These are phyloP conservation scores for Argyresthia albistria DNA, from an alignment of 2,888 invertebrate species.

Conservation along the genomic window DNA sequence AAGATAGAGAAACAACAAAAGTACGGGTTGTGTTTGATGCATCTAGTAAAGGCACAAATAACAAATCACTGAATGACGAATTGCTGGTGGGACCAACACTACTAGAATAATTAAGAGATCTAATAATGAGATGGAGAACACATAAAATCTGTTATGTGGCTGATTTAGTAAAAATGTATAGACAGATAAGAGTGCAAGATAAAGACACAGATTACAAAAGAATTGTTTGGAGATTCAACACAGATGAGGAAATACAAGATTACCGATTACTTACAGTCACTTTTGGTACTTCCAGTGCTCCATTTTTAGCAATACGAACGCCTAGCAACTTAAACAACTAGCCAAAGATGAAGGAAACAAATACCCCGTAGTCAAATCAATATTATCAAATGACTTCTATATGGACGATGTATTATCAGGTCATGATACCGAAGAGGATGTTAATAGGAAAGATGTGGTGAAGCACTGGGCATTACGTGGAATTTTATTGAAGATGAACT, in stretches of 20 bases:
- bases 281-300: slow-evolving; percentile 11
- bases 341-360: neutral
- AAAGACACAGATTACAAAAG: slow-evolving; percentile 18
- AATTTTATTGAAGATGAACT: neutral
- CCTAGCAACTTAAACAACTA: slow-evolving; percentile 5
- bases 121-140: slow-evolving; percentile 18
- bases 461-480: slow-evolving; percentile 1
- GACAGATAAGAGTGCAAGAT: slow-evolving; percentile 14
- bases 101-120: slow-evolving; percentile 17
- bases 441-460: neutral
- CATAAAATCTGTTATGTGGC: slow-evolving; percentile 15
- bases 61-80: slow-evolving; percentile 17
- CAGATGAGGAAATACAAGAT: slow-evolving; percentile 2
- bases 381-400: neutral
- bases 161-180: slow-evolving; percentile 22
- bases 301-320: slow-evolving; percentile 11
- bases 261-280: slow-evolving; percentile 10
- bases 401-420: slow-evolving; percentile 4
- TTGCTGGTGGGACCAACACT: slow-evolving; percentile 16
- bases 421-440: neutral
- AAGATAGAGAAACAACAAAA: slow-evolving; percentile 9
- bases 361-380: neutral
- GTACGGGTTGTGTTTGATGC: slow-evolving; percentile 13
- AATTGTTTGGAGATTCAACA: slow-evolving; percentile 13
- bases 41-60: slow-evolving; percentile 5